Evolutionary conservation across 2,888 invertebrate species (phyloP).

Genomic region (Coelinius sp.): DNA sequence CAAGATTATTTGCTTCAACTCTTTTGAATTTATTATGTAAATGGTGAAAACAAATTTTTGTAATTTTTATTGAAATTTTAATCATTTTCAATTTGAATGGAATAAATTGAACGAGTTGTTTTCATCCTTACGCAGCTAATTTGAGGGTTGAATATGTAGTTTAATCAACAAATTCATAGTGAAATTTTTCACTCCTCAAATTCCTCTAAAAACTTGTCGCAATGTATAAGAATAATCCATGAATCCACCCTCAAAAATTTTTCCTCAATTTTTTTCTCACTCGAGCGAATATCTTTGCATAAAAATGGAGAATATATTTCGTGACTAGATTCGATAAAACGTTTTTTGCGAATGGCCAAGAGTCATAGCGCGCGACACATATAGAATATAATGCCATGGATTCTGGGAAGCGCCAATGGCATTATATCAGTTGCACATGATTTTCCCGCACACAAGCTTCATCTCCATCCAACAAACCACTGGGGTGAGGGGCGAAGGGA

Average conservation of each 20-base stretch:
- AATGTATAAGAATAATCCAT: too few relatives aligned
- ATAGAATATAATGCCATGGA: slow-evolving; percentile 19
- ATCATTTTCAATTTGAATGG: too few relatives aligned
- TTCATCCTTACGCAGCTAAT: too few relatives aligned
- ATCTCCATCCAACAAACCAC: slow-evolving; percentile 22
- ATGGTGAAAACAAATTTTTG: too few relatives aligned
- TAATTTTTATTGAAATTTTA: not conserved
- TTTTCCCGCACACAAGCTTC: slow-evolving; percentile 21
- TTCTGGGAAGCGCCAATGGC: slow-evolving; percentile 14
- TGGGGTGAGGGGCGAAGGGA: not conserved
- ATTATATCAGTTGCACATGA: slow-evolving; percentile 8
- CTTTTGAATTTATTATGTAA: not conserved
- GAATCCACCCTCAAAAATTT: too few relatives aligned
- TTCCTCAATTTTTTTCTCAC: not conserved
- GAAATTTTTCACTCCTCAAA: too few relatives aligned
- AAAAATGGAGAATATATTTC: slow-evolving; percentile 18
- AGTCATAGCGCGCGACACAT: slow-evolving; percentile 13
- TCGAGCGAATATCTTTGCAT: slow-evolving; percentile 3
- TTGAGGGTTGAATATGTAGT: not conserved
- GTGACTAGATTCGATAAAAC: slow-evolving; percentile 33
- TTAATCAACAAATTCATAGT: too few relatives aligned
- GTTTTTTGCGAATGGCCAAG: not conserved
- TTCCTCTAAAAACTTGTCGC: too few relatives aligned
- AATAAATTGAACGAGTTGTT: too few relatives aligned
- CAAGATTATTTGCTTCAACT: not conserved